Conservation (phyloP, 2,797 vertebrate species). For the Liparis tanakae region DNA sequence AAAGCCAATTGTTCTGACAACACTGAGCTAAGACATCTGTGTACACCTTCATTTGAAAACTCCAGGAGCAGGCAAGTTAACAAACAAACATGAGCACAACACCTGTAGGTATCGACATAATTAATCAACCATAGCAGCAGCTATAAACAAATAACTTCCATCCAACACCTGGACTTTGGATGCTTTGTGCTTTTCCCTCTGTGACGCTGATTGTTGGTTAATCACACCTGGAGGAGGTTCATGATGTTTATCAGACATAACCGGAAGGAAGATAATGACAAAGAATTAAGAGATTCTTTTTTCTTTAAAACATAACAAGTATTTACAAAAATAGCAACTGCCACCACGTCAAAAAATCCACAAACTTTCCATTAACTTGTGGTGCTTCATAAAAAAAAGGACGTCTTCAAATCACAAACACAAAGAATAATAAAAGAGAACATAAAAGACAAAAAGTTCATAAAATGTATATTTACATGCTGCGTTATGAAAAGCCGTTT, state of each 20-base stretch:
- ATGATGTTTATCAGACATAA: conserved; percentile 9
- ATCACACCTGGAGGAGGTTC: conserved; percentile 32
- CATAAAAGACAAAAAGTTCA: conserved; percentile 40
- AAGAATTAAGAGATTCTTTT: conserved; percentile 33
- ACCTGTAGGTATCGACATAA: conserved; percentile 10
- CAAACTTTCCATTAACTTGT: conserved; percentile 34
- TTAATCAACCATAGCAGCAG: conserved; percentile 36
- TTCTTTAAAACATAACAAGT: conserved; percentile 61
- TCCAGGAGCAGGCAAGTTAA: neutral
- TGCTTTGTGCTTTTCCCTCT: conserved; percentile 55
- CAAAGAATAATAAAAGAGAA: conserved; percentile 38
- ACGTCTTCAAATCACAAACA: conserved; percentile 29
- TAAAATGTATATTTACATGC: conserved; percentile 66
- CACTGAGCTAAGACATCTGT: conserved; percentile 2
- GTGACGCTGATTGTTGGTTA: conserved; percentile 30
- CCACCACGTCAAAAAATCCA: conserved; percentile 67
- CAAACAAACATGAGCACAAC: conserved; percentile 22
- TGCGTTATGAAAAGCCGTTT: conserved; percentile 49
- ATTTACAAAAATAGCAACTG: conserved; percentile 72
- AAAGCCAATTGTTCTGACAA: conserved; percentile 8
- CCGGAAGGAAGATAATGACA: conserved; percentile 27
- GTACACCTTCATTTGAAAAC: neutral
- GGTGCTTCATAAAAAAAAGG: conserved; percentile 32
- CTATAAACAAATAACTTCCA: conserved; percentile 2
- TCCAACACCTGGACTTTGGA: neutral